Base-by-base conservation (phyloP, 2,113 vertebrate genomes). In the Spea multiplicata region DNA sequence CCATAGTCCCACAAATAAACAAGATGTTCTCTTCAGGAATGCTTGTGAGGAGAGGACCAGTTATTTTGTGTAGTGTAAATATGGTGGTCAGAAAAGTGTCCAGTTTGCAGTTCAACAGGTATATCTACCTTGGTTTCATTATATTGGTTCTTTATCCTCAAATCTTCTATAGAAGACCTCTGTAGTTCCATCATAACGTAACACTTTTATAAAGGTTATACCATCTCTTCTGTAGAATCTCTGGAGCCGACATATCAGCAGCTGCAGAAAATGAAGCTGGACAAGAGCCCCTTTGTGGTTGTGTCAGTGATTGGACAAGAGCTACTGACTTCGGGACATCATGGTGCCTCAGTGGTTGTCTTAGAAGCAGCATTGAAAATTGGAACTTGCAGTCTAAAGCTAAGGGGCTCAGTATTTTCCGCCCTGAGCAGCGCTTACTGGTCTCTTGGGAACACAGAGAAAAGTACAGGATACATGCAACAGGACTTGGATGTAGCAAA, bases 191-290 rank as follows among this genome's bases (percentile, higher is more conserved):
- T 30, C 30, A 30, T 30, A 30, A 30, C 2, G 30, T 30, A 64
- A 6, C 61, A 17, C 30, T 64, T 64, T 64, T 14, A 6, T 16
- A 17, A 8, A 30, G 30, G 30, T 30, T 30, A 30, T 30, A 30
- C 30, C 14, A 7, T 48, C 46, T 3, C 50, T 3, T 65, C 0
- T 83, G 73, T 88, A 98, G 96, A 95, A 81, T 96, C 96, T 83
- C 91, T 98, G 76, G 96, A 98, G 89, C 96, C 96, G 84, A 98
- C 96, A 77, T 98, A 98, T 86, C 95, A 97, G 89, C 96, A 98
- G 84, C 91, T 98, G 87, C 96, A 98, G 92, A 98, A 96, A 91
- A 98, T 98, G 96, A 97, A 97, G 86, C 90, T 98, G 94, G 96
- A 98, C 96, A 97, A 97, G 88, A 98, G 96, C 88, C 96, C 96